Evolutionary conservation across 1,140 invertebrate genomes (phyloP).

Genomic region (Stegodyphus dumicola): DNA sequence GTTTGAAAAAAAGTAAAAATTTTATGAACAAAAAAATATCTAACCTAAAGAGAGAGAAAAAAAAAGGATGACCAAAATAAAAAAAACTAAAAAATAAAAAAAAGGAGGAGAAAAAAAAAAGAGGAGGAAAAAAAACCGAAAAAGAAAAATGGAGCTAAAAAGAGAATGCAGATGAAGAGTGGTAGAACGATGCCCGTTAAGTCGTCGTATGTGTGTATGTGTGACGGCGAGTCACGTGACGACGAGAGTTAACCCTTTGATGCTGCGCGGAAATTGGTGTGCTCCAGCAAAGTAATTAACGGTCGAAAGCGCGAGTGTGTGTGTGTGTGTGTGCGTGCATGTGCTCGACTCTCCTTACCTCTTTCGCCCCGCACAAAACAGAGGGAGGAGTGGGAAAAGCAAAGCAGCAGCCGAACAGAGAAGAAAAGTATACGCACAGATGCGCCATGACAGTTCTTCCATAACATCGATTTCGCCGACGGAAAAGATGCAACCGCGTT

Average conservation of each 20-base stretch:
- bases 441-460: constrained; percentile 56
- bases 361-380: constrained; percentile 4
- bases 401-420: constrained; percentile 22
- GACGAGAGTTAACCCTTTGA: constrained; percentile 60
- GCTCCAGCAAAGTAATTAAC: constrained; percentile 62
- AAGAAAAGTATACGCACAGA: constrained; percentile 36
- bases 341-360: constrained; percentile 27
- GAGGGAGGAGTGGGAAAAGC: constrained; percentile 12
- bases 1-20: not conserved
- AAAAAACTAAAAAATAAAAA: constrained; percentile 13
- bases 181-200: constrained; percentile 15
- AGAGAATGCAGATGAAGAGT: constrained; percentile 26
- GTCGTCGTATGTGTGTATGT: constrained; percentile 32
- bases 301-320: constrained; percentile 55
- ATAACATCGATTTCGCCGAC: constrained; percentile 5
- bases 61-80: constrained; percentile 4
- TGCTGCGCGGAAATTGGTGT: constrained; percentile 61
- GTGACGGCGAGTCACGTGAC: constrained; percentile 53
- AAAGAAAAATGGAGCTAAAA: constrained; percentile 32
- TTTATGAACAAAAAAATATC: not conserved
- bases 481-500: constrained; percentile 55
- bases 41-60: constrained; percentile 2
- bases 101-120: not conserved
- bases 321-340: constrained; percentile 37
- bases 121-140: not conserved